Conservation (phyloP, 1,140 invertebrate species). For the Brachystomella parvula region DNA sequence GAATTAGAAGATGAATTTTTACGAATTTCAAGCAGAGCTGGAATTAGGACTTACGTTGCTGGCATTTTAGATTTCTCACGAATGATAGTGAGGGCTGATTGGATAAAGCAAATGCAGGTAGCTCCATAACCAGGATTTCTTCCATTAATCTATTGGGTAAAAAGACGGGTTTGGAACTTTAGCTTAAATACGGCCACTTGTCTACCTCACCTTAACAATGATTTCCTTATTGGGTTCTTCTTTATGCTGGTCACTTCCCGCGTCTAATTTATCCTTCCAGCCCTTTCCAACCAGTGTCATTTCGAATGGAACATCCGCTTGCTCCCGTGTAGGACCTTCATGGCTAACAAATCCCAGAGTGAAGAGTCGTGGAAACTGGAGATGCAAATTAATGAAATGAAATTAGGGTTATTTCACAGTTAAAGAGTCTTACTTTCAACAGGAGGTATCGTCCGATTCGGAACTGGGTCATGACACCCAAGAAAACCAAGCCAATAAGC, state of each 20-base stretch:
- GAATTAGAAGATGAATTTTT: background rate
- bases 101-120: constrained; percentile 63
- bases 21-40: background rate
- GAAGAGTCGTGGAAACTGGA: constrained; percentile 63
- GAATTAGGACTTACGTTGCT: constrained; percentile 29
- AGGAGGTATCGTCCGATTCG: constrained; percentile 56
- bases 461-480: constrained; percentile 59
- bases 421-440: constrained; percentile 49
- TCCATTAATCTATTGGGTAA: constrained; percentile 45
- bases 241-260: constrained; percentile 53
- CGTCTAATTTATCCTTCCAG: constrained; percentile 59
- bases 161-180: background rate
- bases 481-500: constrained; percentile 51
- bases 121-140: constrained; percentile 75
- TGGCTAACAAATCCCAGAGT: constrained; percentile 59
- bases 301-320: constrained; percentile 55
- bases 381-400: background rate
- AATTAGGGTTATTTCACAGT: background rate
- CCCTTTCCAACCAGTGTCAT: constrained; percentile 66
- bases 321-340: constrained; percentile 57
- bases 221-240: constrained; percentile 58
- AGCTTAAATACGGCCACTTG: background rate
- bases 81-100: constrained; percentile 64
- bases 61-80: constrained; percentile 69
- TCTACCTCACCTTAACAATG: constrained; percentile 48